Conservation (phyloP, 1,140 invertebrate genomes). For the Pogonognathellus flavescens region DNA sequence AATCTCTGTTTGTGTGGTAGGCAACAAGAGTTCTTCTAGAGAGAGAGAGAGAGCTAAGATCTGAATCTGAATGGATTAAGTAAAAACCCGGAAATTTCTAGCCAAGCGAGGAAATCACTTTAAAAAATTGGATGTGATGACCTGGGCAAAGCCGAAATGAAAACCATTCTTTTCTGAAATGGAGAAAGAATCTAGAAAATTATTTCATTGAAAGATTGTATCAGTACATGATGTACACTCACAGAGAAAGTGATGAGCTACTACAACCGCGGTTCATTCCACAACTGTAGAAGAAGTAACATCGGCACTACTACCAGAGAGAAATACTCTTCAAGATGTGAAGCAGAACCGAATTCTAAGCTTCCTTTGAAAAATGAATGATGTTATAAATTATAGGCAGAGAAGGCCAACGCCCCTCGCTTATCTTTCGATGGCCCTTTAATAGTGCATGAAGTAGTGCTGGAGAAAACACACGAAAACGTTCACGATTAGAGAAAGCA, state of each 20-base stretch:
- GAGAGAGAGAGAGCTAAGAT: too few relatives aligned
- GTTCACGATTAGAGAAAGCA: neutral
- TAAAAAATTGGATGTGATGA: slow-evolving; percentile 52
- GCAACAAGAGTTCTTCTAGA: too few relatives aligned
- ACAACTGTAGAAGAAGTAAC: neutral
- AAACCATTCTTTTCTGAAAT: neutral
- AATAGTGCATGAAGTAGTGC: neutral
- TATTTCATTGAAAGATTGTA: slow-evolving; percentile 33
- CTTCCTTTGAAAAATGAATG: slow-evolving; percentile 62
- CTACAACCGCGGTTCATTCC: too few relatives aligned
- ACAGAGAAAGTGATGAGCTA: neutral
- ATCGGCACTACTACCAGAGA: neutral
- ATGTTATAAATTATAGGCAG: slow-evolving; percentile 64
- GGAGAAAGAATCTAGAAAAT: slow-evolving; percentile 31
- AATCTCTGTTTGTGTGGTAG: neutral
- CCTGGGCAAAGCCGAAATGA: slow-evolving; percentile 14
- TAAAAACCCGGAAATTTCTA: slow-evolving; percentile 30
- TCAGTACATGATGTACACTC: neutral
- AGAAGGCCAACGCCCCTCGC: slow-evolving; percentile 61
- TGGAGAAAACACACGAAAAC: neutral
- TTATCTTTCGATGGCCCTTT: slow-evolving; percentile 56
- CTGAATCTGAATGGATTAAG: slow-evolving; percentile 12
- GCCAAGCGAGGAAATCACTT: slow-evolving; percentile 51
- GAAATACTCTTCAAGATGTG: slow-evolving; percentile 3
- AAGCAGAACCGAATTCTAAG: neutral